Conservation (phyloP, 2,113 vertebrate species). For the Peromyscus maniculatus region DNA sequence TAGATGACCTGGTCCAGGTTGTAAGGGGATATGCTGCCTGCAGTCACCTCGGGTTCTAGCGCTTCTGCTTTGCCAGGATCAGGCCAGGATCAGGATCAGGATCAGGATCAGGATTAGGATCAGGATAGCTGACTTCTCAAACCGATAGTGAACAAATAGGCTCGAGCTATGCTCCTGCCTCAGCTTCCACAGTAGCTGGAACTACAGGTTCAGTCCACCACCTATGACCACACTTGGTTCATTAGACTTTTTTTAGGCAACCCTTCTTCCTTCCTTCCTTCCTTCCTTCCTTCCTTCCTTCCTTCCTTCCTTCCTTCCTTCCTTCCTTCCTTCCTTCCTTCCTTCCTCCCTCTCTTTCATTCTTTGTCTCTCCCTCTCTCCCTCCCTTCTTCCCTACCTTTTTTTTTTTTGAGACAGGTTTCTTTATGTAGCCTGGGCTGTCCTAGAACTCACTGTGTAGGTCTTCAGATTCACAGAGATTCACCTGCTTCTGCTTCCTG, state of each 20-base stretch:
- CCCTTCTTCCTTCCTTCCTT: too few relatives aligned
- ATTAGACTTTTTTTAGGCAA: background rate
- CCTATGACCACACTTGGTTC: background rate
- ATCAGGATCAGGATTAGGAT: too few relatives aligned
- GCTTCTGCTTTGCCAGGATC: background rate
- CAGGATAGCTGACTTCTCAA: background rate
- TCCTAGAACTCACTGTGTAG: background rate
- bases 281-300: background rate
- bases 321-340: too few relatives aligned
- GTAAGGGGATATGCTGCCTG: background rate
- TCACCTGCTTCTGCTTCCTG: background rate
- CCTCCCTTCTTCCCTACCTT: too few relatives aligned
- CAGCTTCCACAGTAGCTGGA: background rate
- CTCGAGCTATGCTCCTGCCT: background rate
- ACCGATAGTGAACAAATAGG: background rate
- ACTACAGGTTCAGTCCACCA: background rate
- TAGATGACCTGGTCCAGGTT: background rate
- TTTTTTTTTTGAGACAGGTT: background rate
- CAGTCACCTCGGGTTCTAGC: fast-evolving
- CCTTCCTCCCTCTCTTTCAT: too few relatives aligned
- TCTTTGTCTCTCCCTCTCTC: too few relatives aligned
- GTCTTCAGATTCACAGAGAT: background rate
- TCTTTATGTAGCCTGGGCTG: background rate
- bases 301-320: too few relatives aligned
- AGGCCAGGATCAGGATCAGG: background rate